Evolutionary conservation across 2,888 invertebrate genomes (phyloP).

Genomic region (Drosophila atripex): DNA sequence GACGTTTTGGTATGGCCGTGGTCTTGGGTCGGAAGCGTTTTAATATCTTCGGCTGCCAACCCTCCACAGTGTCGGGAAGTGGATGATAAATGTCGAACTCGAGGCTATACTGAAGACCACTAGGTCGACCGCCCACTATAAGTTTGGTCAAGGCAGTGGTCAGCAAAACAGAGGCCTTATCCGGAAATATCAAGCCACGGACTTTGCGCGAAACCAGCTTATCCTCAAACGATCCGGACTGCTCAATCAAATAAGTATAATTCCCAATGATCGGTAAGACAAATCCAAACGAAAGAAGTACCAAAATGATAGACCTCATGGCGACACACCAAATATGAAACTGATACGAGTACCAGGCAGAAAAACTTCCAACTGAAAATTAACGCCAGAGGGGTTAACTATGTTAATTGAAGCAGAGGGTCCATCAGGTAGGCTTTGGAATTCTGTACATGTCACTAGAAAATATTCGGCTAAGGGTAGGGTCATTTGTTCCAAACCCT

Average conservation of each 20-base stretch:
- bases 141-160: slow-evolving; percentile 70
- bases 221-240: background rate
- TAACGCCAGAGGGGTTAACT: slow-evolving; percentile 20
- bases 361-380: slow-evolving; percentile 10
- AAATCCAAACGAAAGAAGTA: slow-evolving; percentile 8
- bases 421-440: slow-evolving; percentile 16
- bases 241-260: slow-evolving; percentile 10
- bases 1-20: slow-evolving; percentile 31
- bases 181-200: slow-evolving; percentile 70
- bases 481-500: slow-evolving; percentile 6
- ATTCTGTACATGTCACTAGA: slow-evolving; percentile 18
- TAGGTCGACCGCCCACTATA: slow-evolving; percentile 65
- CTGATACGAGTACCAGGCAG: slow-evolving; percentile 16
- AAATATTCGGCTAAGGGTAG: background rate
- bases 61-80: slow-evolving; percentile 73
- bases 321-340: slow-evolving; percentile 17
- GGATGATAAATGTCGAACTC: slow-evolving; percentile 73
- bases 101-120: slow-evolving; percentile 65
- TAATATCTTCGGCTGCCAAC: slow-evolving; percentile 67
- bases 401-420: slow-evolving; percentile 26
- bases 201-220: slow-evolving; percentile 61
- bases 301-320: slow-evolving; percentile 26
- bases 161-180: slow-evolving; percentile 57
- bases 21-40: slow-evolving; percentile 13
- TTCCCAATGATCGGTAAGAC: background rate